phyloP scores from a whole-genome alignment of 2,888 invertebrate species.

The Chrysolina oricalcia region DNA sequence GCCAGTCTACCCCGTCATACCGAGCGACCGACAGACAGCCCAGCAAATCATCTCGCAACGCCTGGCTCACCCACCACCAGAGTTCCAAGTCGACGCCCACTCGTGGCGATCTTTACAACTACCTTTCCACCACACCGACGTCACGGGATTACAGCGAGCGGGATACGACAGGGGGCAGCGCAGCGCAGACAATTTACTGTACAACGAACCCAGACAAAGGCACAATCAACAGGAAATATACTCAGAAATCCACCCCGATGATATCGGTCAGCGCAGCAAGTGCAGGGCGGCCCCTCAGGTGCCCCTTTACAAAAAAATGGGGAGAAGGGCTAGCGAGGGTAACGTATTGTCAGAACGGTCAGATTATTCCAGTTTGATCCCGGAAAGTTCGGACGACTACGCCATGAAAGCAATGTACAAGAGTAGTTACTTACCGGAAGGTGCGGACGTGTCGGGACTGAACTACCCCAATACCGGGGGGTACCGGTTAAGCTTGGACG shows the following conservation, averaged over 20 bases:
- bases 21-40: slow-evolving; percentile 60
- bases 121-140: slow-evolving; percentile 62
- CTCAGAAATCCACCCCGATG: slow-evolving; percentile 64
- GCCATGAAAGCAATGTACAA: slow-evolving; percentile 61
- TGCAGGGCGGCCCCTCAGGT: slow-evolving; percentile 70
- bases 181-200: slow-evolving; percentile 58
- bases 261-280: slow-evolving; percentile 64
- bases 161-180: slow-evolving; percentile 56
- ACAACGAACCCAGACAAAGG: slow-evolving; percentile 35
- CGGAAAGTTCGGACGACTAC: slow-evolving; percentile 42
- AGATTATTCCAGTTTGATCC: slow-evolving; percentile 46
- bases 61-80: slow-evolving; percentile 56
- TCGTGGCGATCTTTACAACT: slow-evolving; percentile 71
- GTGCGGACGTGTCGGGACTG: slow-evolving; percentile 36
- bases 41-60: slow-evolving; percentile 61
- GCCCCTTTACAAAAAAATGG: slow-evolving; percentile 69
- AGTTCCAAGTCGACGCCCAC: slow-evolving; percentile 70
- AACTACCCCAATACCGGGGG: slow-evolving; percentile 65
- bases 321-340: slow-evolving; percentile 74
- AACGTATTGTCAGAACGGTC: slow-evolving; percentile 65
- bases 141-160: slow-evolving; percentile 62
- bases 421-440: slow-evolving; percentile 54
- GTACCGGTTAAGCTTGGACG: slow-evolving; percentile 72
- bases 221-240: slow-evolving; percentile 57
- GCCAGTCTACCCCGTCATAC: slow-evolving; percentile 56